These are phyloP conservation scores for Cyrtodaria siliqua DNA, from an alignment of 2,888 invertebrate species.

Conservation along the genomic window DNA sequence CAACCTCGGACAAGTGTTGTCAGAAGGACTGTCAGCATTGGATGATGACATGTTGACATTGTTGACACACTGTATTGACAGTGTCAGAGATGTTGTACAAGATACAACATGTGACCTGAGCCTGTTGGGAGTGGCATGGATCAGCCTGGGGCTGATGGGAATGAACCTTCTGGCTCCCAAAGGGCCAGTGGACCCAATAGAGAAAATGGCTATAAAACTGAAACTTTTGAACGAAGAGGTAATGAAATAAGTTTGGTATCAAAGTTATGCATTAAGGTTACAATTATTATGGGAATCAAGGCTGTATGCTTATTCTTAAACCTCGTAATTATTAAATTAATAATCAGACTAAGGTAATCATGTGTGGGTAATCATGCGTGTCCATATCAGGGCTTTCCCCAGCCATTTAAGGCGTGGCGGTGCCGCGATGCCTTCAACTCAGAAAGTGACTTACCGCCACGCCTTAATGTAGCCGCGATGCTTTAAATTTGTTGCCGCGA, in stretches of 20 bases:
- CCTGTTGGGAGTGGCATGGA: conserved; percentile 69
- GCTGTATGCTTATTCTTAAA: neutral
- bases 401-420: too few relatives aligned
- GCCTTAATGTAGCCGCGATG: too few relatives aligned
- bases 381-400: too few relatives aligned
- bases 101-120: conserved; percentile 20
- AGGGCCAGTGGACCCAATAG: conserved; percentile 93
- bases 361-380: too few relatives aligned
- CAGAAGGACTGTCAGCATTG: neutral
- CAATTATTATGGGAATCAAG: too few relatives aligned
- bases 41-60: neutral
- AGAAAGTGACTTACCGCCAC: too few relatives aligned
- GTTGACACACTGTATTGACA: neutral
- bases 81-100: neutral
- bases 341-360: too few relatives aligned
- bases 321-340: neutral
- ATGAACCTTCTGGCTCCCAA: conserved; percentile 85
- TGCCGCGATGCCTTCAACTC: too few relatives aligned
- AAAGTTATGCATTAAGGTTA: too few relatives aligned
- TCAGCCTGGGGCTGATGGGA: conserved; percentile 73
- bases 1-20: neutral
- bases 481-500: too few relatives aligned
- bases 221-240: conserved; percentile 91
- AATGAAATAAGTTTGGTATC: too few relatives aligned
- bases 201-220: conserved; percentile 91